Evolutionary conservation across 2,888 invertebrate genomes (phyloP).

Genomic region (Caenorhabditis angaria): DNA sequence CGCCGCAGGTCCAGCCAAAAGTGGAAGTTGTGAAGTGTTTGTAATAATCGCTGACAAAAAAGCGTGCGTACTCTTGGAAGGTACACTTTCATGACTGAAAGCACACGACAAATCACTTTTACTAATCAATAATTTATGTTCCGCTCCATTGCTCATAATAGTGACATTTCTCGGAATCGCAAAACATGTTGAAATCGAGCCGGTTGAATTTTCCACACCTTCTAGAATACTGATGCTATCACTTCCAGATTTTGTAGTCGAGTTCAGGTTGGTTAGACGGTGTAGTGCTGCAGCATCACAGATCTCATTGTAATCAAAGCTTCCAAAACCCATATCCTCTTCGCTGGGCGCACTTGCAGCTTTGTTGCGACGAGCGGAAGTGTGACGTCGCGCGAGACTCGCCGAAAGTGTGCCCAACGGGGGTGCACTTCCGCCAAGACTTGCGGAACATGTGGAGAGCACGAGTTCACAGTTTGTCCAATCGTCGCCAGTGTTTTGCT

Average conservation of each 20-base stretch:
- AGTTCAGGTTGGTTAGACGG: slow-evolving; percentile 21
- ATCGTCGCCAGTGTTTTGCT: slow-evolving; percentile 74
- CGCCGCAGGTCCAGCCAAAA: slow-evolving; percentile 73
- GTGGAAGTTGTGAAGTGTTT: slow-evolving; percentile 73
- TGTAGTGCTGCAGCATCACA: slow-evolving; percentile 53
- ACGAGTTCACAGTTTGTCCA: slow-evolving; percentile 73
- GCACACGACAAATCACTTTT: slow-evolving; percentile 72
- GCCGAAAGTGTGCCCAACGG: slow-evolving; percentile 60
- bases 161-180: slow-evolving; percentile 72
- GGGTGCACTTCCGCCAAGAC: slow-evolving; percentile 73
- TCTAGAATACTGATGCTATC: slow-evolving; percentile 49
- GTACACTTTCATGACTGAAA: slow-evolving; percentile 73
- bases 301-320: slow-evolving; percentile 69
- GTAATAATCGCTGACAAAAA: slow-evolving; percentile 73
- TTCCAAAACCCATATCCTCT: slow-evolving; percentile 71
- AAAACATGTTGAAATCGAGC: slow-evolving; percentile 73
- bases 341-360: slow-evolving; percentile 60
- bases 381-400: slow-evolving; percentile 36
- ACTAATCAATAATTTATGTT: slow-evolving; percentile 70
- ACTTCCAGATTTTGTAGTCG: slow-evolving; percentile 39
- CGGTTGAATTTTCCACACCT: slow-evolving; percentile 71
- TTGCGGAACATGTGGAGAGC: slow-evolving; percentile 74
- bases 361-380: slow-evolving; percentile 45
- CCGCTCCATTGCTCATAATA: slow-evolving; percentile 72
- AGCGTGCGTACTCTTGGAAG: slow-evolving; percentile 72